Conservation (phyloP, 2,113 vertebrate species). For the Mustela nigripes region DNA sequence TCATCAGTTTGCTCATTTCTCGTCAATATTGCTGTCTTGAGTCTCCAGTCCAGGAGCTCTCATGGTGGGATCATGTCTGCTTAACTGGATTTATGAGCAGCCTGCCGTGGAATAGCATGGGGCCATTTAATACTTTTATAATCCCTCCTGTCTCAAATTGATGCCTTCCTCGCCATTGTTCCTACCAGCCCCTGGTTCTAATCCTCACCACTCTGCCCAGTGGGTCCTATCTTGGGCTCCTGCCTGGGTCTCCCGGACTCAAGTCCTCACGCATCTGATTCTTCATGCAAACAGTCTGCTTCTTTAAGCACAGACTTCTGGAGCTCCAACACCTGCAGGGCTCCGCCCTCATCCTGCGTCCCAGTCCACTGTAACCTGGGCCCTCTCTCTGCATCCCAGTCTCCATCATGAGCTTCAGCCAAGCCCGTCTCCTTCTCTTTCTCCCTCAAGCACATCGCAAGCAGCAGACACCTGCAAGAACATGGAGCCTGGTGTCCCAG, state of each 20-base stretch:
- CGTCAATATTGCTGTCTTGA: not conserved
- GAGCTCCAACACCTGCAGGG: not conserved
- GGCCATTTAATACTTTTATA: not conserved
- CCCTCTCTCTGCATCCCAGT: not conserved
- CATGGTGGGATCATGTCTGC: not conserved
- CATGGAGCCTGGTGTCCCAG: not conserved
- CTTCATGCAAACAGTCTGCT: not conserved
- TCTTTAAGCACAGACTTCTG: not conserved
- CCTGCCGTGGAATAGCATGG: not conserved
- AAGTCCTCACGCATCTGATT: not conserved
- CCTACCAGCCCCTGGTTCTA: not conserved
- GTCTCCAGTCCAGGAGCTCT: not conserved
- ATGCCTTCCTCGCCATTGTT: not conserved
- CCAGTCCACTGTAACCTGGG: not conserved
- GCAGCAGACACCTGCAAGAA: not conserved
- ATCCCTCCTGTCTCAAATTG: slow-evolving; percentile 28
- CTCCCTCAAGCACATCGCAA: not conserved
- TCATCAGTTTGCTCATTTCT: not conserved
- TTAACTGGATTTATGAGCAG: slow-evolving; percentile 28
- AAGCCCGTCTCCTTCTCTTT: not conserved
- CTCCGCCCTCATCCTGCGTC: not conserved
- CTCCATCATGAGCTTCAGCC: not conserved
- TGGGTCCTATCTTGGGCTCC: fast-evolving
- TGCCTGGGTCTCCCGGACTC: not conserved
- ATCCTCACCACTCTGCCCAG: not conserved